A percentile compares a stretch with the other conserved stretches of the same genome.
phyloP scores from a whole-genome alignment of 2,797 vertebrate genomes.

The Falco peregrinus region DNA sequence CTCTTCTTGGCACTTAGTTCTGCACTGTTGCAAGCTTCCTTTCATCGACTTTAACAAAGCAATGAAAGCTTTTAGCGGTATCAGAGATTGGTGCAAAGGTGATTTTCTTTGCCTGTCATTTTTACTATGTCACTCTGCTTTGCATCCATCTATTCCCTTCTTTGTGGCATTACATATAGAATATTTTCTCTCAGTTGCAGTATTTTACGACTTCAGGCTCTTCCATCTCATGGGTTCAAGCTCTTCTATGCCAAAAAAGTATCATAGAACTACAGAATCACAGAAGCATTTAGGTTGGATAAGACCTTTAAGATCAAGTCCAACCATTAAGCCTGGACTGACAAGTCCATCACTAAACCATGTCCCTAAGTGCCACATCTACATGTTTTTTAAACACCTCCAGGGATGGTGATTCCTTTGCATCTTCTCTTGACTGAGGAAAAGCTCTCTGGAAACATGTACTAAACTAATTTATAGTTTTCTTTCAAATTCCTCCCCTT shows the following conservation, averaged over 20 bases:
- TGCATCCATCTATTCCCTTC: background rate
- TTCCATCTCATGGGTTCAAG: background rate
- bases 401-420: background rate
- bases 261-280: too few species aligned
- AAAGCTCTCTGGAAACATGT: background rate
- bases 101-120: background rate
- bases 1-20: background rate
- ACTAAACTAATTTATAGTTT: background rate
- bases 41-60: background rate
- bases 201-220: background rate
- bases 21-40: background rate
- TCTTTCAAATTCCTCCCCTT: background rate
- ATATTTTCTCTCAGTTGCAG: background rate
- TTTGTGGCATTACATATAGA: background rate
- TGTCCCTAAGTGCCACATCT: too few species aligned
- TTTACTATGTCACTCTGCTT: background rate
- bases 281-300: too few species aligned
- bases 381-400: too few species aligned
- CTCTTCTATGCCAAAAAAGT: background rate
- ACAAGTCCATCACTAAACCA: too few species aligned
- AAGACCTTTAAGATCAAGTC: too few species aligned
- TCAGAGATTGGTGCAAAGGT: background rate
- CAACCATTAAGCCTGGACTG: too few species aligned
- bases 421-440: background rate
- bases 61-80: background rate